Conservation (phyloP, 2,113 vertebrate genomes). For the Solea senegalensis region DNA sequence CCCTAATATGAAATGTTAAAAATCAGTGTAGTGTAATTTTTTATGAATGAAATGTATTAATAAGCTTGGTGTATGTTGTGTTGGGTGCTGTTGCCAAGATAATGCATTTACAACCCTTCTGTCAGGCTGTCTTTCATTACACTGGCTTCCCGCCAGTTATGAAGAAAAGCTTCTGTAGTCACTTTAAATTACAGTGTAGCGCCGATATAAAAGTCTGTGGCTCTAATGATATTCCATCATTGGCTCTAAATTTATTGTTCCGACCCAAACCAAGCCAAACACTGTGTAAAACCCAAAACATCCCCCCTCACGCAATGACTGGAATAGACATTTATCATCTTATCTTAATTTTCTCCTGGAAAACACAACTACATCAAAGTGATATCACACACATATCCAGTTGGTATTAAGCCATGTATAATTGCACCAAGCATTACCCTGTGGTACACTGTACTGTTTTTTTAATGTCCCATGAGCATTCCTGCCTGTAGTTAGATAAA, state of each 20-base stretch:
- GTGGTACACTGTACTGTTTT: neutral
- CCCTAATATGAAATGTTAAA: neutral
- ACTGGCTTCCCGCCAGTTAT: conserved; percentile 38
- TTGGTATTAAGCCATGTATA: neutral
- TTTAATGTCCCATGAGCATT: neutral
- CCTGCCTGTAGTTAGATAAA: too few relatives aligned
- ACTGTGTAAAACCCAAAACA: conserved; percentile 30
- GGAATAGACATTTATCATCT: conserved; percentile 7
- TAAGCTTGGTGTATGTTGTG: conserved; percentile 8
- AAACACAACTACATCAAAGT: neutral
- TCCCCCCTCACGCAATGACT: conserved; percentile 23
- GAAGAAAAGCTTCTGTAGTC: conserved; percentile 38
- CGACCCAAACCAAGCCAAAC: conserved; percentile 14
- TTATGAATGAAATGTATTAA: conserved; percentile 16
- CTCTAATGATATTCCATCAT: conserved; percentile 58
- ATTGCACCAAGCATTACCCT: neutral
- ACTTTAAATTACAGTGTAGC: conserved; percentile 49
- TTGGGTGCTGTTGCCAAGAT: conserved; percentile 17
- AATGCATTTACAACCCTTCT: conserved; percentile 31
- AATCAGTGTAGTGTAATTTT: neutral
- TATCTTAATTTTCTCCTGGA: neutral
- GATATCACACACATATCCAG: conserved; percentile 7
- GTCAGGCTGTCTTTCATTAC: conserved; percentile 53
- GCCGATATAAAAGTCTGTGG: conserved; percentile 39
- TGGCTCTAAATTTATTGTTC: conserved; percentile 40